Conservation (phyloP, 2,888 invertebrate genomes). For the Epinotia bilunana region DNA sequence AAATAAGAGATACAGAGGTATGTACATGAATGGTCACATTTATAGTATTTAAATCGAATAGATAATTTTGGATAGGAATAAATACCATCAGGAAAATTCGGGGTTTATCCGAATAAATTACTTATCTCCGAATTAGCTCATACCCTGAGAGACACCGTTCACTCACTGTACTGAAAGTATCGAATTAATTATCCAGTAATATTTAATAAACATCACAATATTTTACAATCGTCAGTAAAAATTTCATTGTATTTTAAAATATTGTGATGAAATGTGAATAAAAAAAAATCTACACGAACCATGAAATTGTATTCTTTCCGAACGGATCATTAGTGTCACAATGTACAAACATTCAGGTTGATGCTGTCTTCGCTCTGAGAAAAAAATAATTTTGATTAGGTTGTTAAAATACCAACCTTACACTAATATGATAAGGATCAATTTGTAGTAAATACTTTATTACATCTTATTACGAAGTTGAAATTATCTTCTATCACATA, state of each 20-base stretch:
- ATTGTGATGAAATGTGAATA: neutral
- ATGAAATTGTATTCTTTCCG: neutral
- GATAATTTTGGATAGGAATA: neutral
- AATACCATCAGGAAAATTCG: neutral
- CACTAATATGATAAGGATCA: neutral
- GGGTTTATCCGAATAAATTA: neutral
- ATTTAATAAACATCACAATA: too few species aligned
- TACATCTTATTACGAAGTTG: neutral
- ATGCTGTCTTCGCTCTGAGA: neutral
- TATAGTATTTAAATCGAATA: neutral
- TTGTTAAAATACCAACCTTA: neutral
- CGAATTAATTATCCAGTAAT: too few species aligned
- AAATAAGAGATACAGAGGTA: neutral
- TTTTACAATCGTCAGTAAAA: too few species aligned
- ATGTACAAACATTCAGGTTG: neutral
- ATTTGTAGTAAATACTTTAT: neutral
- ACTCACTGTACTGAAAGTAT: too few species aligned
- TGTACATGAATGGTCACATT: neutral
- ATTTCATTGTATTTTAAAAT: too few species aligned
- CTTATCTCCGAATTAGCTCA: neutral
- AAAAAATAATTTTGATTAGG: neutral
- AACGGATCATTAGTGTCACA: conserved; percentile 16
- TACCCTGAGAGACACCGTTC: too few species aligned
- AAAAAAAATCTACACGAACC: neutral
- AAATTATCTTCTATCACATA: neutral